Conservation (phyloP, 2,113 vertebrate genomes). For the human (Homo sapiens) region DNA sequence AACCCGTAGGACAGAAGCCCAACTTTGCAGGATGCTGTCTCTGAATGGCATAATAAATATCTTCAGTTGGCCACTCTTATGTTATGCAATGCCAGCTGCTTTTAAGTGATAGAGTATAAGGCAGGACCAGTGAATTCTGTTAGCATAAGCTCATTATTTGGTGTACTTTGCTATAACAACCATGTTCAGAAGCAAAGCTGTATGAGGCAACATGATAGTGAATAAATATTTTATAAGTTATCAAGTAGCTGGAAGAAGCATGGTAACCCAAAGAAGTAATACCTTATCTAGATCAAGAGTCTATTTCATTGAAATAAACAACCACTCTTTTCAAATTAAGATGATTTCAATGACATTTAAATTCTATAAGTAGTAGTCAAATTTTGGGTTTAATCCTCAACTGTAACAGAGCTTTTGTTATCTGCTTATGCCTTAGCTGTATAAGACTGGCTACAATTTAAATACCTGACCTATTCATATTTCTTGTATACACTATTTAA, state of each 20-base stretch:
- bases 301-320: neutral
- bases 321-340: neutral
- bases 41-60: neutral
- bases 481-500: neutral
- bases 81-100: neutral
- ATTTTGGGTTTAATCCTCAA: conserved; percentile 8
- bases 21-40: neutral
- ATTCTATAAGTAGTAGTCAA: conserved; percentile 17
- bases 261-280: neutral
- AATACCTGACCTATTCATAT: neutral
- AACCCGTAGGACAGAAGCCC: neutral
- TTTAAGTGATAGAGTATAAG: neutral
- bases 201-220: neutral
- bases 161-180: neutral
- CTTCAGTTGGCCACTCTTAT: neutral
- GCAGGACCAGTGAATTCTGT: neutral
- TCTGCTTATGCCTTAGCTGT: neutral
- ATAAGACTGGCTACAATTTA: neutral
- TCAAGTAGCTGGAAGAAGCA: neutral
- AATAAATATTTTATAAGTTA: neutral
- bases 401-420: neutral
- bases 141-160: neutral
- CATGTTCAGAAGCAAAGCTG: neutral
- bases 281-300: neutral
- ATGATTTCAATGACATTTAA: conserved; percentile 23